A percentile compares a stretch with the other conserved stretches of the same genome.
These are phyloP conservation scores for Nyctibius bracteatus DNA, from an alignment of 2,113 vertebrate species.

Conservation along the genomic window DNA sequence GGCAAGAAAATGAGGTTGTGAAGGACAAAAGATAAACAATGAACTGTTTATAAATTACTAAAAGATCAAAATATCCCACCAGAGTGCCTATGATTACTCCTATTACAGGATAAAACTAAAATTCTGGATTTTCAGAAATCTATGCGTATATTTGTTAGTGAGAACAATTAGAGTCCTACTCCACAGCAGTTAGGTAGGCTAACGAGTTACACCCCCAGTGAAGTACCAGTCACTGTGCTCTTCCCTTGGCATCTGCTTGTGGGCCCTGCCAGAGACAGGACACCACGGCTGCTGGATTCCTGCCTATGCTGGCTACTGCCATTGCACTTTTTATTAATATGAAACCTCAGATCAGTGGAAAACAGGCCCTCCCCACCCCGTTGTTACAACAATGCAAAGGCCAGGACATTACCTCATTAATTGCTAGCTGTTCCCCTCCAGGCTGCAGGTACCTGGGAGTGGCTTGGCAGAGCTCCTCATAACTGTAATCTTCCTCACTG, in stretches of 20 bases:
- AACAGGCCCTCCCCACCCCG: neutral
- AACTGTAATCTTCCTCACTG: constrained; percentile 93
- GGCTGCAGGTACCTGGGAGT: constrained; percentile 88
- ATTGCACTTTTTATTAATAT: neutral
- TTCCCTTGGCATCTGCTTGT: neutral
- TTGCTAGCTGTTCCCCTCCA: constrained; percentile 88
- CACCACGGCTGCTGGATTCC: neutral
- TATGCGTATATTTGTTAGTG: neutral
- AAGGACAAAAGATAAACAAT: neutral
- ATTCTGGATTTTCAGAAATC: neutral
- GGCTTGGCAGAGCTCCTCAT: constrained; percentile 86
- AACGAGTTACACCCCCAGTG: neutral
- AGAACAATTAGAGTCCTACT: neutral
- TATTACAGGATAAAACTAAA: neutral
- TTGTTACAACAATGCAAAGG: neutral
- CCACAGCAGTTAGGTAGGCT: neutral
- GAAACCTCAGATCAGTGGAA: neutral
- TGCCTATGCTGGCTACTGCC: neutral
- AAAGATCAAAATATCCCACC: neutral
- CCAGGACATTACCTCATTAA: constrained; percentile 85
- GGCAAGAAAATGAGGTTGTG: neutral
- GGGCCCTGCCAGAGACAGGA: neutral
- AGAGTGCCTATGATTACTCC: neutral
- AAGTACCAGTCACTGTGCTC: neutral
- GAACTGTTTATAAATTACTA: neutral